Evolutionary conservation across 1,140 invertebrate species (phyloP), one percentile per base, ranked within the genome.

Genomic region (Elymnias hypermnestra): DNA sequence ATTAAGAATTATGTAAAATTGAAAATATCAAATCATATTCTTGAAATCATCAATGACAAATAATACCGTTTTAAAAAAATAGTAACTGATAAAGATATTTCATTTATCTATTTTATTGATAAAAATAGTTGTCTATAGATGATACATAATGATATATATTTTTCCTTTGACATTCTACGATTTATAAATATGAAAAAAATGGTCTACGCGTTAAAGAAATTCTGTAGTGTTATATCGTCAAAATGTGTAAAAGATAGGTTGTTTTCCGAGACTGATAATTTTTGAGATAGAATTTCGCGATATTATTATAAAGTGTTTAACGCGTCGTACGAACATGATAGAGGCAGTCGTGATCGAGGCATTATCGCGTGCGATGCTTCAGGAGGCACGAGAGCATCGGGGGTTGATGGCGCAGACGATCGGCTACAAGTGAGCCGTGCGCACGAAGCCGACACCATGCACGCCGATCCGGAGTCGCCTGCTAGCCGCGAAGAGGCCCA

Each of bases 351-450:
- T 85, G 82, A 85, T 61, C 65, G 73, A 56, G 66, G 61, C 72
- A 83, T 85, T 85, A 85, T 73, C 81, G 76, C 70, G 72, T 57
- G 72, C 72, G 70, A 72, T 71, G 78, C 75, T 78, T 71, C 76
- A 79, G 78, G 69, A 74, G 72, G 57, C 50, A 49, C 53, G 49
- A 59, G 63, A 59, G 43, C 54, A 29, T 40, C 64, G 67, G 62
- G 75, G 76, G 75, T 72, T 79, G 79, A 47, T 62, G 65, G 54
- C 60, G 60, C 78, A 82, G 64, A 79, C 65, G 56, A 44, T 53
- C 62, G 57, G 57, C 57, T 44, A 63, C 66, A 42, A 71, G 66
- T 79, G 78, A 83, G 52, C 54, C 44, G 72, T 53, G 72, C 74
- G 70, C 70, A 76, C 77, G 70, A 57, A 63, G 44, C 49, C 77